Conservation (phyloP, 2,888 invertebrate species). For the Tillus elongatus region DNA sequence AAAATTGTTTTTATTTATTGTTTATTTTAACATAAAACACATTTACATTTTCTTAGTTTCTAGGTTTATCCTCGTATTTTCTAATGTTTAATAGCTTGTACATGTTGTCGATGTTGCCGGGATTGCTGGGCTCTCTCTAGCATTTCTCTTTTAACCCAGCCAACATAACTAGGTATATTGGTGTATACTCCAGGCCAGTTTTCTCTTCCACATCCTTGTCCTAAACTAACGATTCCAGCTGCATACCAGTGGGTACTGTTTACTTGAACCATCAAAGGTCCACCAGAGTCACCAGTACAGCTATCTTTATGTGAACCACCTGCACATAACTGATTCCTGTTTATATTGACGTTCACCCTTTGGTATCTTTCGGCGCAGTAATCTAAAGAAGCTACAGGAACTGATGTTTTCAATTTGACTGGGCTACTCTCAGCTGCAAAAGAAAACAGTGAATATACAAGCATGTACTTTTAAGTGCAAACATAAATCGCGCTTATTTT, state of each 20-base stretch:
- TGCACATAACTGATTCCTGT: slow-evolving; percentile 58
- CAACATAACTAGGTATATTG: slow-evolving; percentile 48
- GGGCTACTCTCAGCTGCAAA: slow-evolving; percentile 28
- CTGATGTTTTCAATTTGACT: slow-evolving; percentile 54
- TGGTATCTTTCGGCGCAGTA: slow-evolving; percentile 48
- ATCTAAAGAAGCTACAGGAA: slow-evolving; percentile 48
- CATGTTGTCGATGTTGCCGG: too few relatives aligned
- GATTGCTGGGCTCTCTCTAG: slow-evolving; percentile 10
- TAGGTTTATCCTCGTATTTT: too few relatives aligned
- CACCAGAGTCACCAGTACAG: slow-evolving; percentile 73
- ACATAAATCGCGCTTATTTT: not conserved
- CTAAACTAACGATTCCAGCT: slow-evolving; percentile 61
- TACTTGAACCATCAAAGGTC: slow-evolving; percentile 57
- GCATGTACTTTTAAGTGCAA: not conserved
- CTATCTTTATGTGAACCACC: slow-evolving; percentile 64
- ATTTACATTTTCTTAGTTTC: too few relatives aligned
- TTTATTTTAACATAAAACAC: too few relatives aligned
- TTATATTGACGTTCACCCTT: slow-evolving; percentile 43
- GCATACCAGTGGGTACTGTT: slow-evolving; percentile 39
- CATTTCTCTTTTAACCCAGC: slow-evolving; percentile 50
- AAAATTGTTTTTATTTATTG: too few relatives aligned
- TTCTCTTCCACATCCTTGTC: slow-evolving; percentile 55
- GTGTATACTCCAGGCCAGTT: slow-evolving; percentile 66
- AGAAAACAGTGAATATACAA: slow-evolving; percentile 9
- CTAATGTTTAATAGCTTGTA: too few relatives aligned